Percentiles rank a stretch among this genome's conserved stretches.
These are phyloP conservation scores for Pseudococcus longispinus DNA, from an alignment of 2,888 invertebrate species.

Conservation along the genomic window DNA sequence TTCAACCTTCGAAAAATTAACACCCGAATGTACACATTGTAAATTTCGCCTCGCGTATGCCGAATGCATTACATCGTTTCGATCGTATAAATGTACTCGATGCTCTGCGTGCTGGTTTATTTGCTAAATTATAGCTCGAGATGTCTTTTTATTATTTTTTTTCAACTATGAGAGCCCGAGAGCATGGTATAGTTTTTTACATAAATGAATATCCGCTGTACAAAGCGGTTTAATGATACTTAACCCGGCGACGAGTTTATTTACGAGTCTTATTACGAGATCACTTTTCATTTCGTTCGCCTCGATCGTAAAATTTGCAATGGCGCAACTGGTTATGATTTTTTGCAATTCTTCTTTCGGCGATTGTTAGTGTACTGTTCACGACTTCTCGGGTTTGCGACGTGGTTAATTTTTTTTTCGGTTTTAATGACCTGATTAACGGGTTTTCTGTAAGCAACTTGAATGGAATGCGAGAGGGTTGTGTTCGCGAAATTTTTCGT, in stretches of 20 bases:
- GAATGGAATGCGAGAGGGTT: background rate
- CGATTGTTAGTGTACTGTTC: background rate
- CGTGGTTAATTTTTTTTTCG: background rate
- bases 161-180: background rate
- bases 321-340: background rate
- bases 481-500: background rate
- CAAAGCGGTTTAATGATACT: background rate
- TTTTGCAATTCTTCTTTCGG: background rate
- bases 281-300: constrained; percentile 1
- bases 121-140: background rate
- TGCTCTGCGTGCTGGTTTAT: background rate
- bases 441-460: background rate
- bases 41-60: background rate
- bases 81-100: background rate
- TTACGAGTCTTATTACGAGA: background rate
- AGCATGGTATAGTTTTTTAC: background rate
- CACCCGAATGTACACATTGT: constrained; percentile 9
- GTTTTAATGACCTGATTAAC: background rate
- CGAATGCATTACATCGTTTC: background rate
- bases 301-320: constrained; percentile 8
- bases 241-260: background rate
- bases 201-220: background rate
- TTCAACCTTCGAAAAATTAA: constrained; percentile 29
- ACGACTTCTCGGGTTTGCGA: background rate
- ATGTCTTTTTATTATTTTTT: background rate